Base-by-base conservation (phyloP, 2,797 vertebrate species). In the Ciconia nigra region DNA sequence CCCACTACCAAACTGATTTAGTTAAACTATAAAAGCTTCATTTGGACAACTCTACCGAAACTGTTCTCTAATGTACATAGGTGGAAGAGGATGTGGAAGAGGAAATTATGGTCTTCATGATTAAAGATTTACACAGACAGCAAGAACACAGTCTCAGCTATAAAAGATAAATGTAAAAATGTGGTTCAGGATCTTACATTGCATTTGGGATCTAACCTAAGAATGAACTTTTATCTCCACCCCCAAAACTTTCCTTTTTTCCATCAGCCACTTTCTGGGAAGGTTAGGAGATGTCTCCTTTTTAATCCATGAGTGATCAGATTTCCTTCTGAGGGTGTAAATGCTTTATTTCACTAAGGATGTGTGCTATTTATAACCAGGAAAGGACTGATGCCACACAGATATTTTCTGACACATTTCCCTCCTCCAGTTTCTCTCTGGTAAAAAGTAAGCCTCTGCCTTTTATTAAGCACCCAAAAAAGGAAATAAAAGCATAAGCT, bases 361-460 rank as follows among this genome's bases (percentile, higher is more conserved):
- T 74, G 19, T 83, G 26, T 76, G 54, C 66, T 87, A 85, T 94
- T 90, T 94, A 69, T 85, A 82, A 72, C 21, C 42, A 31, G 29
- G 51, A 93, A 95, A 95, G 52, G 67, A 74, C 63, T 7, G 13
- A 91, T 87, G 52, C 52, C 67, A 90, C 52, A 59, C 25, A 86
- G 85, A 80, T 77, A 91, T 93, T 94, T 92, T 83, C 83, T 94
- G 84, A 91, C 66, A 95, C 31, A n/a, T 82, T 89, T 92, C 17
- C 86, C 83, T 94, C 69, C 94, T 89, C 59, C 89, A 67, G 52
- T 74, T 96, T 93, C 37, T 66, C 74, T 88, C 57, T 33, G 29
- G 47, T 63, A 84, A 76, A 80, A 96, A 81, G 24, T 74, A 87
- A 87, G 28, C 28, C 51, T 77, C 65, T 89, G 46, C 20, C 51